Percentiles rank a stretch among this genome's conserved stretches.
phyloP scores from a whole-genome alignment of 2,888 invertebrate species.

The Craniophora ligustri region DNA sequence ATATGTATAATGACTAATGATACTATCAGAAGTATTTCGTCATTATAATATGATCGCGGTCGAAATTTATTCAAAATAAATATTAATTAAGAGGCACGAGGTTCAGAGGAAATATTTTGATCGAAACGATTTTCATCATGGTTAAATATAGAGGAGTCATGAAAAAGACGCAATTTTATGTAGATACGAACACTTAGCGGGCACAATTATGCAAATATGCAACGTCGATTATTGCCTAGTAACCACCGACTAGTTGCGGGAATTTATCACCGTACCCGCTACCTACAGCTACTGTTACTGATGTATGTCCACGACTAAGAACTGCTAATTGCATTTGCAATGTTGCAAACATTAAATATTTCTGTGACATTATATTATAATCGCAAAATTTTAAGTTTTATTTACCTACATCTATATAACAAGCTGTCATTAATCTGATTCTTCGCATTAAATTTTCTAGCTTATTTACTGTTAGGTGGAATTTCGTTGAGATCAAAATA shows the following conservation, averaged over 20 bases:
- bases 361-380: conserved; percentile 42
- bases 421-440: conserved; percentile 35
- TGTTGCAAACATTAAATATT: conserved; percentile 40
- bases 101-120: conserved; percentile 60
- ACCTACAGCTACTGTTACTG: conserved; percentile 55
- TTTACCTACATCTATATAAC: conserved; percentile 18
- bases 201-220: conserved; percentile 86
- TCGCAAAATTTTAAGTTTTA: conserved; percentile 16
- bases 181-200: conserved; percentile 83
- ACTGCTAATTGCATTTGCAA: conserved; percentile 63
- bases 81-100: conserved; percentile 60
- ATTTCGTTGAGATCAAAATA: too few species aligned
- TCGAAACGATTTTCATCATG: conserved; percentile 69
- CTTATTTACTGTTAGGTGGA: neutral
- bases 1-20: conserved; percentile 48
- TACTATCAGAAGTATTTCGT: conserved; percentile 51
- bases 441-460: conserved; percentile 19
- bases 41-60: conserved; percentile 48
- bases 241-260: conserved; percentile 79
- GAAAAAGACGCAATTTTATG: conserved; percentile 86
- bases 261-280: conserved; percentile 73
- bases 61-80: conserved; percentile 60
- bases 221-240: conserved; percentile 82
- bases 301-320: conserved; percentile 61
- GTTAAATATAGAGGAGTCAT: conserved; percentile 78